Percentiles rank a stretch among this genome's conserved stretches.
Evolutionary conservation across 2,113 vertebrate genomes (phyloP).

Genomic region (Taurulus bubalis): DNA sequence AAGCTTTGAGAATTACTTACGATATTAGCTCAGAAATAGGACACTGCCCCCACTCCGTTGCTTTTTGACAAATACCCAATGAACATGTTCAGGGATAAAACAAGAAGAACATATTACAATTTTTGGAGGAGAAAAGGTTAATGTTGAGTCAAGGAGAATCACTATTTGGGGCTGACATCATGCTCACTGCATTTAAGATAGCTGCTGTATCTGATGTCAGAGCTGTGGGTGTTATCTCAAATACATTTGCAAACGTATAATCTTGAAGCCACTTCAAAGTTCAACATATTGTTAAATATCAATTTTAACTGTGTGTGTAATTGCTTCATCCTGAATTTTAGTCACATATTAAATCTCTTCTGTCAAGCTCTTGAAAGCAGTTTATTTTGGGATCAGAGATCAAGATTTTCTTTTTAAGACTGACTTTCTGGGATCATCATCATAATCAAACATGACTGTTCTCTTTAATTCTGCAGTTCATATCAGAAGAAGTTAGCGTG

Average conservation of each 20-base stretch:
- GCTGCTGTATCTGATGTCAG: background rate
- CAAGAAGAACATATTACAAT: background rate
- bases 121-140: background rate
- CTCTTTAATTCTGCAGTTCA: background rate
- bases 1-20: background rate
- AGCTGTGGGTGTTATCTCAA: background rate
- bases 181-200: background rate
- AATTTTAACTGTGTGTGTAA: background rate
- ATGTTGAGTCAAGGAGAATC: conserved; percentile 4
- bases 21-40: background rate
- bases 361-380: background rate
- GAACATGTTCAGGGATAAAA: conserved; percentile 5
- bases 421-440: background rate
- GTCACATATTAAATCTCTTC: background rate
- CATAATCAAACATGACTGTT: background rate
- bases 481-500: no score
- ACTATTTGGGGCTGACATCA: background rate
- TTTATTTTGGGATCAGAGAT: background rate
- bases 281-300: background rate
- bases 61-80: background rate
- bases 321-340: background rate
- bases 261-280: conserved; percentile 1
- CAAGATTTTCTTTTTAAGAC: background rate
- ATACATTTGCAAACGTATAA: background rate
- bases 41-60: background rate